phyloP scores from a whole-genome alignment of 23 tunicate species.

The Halocynthia aurantium region DNA sequence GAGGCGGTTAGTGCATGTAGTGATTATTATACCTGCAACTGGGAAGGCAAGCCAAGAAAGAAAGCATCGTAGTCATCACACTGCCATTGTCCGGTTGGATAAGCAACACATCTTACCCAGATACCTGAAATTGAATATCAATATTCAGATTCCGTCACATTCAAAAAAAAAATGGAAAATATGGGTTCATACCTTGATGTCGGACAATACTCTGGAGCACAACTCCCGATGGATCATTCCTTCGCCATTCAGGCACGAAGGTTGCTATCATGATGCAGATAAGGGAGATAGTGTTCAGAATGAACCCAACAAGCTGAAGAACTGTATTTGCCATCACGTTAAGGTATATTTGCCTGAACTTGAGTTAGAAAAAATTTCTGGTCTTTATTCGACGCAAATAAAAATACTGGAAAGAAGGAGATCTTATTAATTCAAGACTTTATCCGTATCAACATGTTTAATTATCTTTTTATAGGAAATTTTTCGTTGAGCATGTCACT shows the following conservation, averaged over 20 bases:
- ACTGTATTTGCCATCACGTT: conserved; percentile 9
- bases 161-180: neutral
- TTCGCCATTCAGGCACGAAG: conserved; percentile 64
- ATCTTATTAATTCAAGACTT: too few species aligned
- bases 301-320: conserved; percentile 34
- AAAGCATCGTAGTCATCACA: conserved; percentile 96
- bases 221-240: conserved; percentile 47
- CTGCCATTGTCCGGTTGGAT: conserved; percentile 96
- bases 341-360: neutral
- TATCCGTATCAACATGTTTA: too few species aligned
- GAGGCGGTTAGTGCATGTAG: neutral
- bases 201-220: conserved; percentile 30
- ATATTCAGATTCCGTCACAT: neutral
- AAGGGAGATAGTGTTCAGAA: conserved; percentile 10
- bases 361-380: too few species aligned
- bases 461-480: too few species aligned
- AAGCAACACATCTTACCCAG: conserved; percentile 81
- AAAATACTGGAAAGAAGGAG: too few species aligned
- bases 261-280: conserved; percentile 29
- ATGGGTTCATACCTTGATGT: conserved; percentile 27
- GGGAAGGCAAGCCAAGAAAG: conserved; percentile 71
- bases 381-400: too few species aligned
- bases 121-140: conserved; percentile 49
- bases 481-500: too few species aligned
- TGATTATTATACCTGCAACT: conserved; percentile 55